A percentile compares a stretch with the other conserved stretches of the same genome.
Evolutionary conservation across 2,888 invertebrate species (phyloP).

Genomic region (Callyntrura guangdongensis): DNA sequence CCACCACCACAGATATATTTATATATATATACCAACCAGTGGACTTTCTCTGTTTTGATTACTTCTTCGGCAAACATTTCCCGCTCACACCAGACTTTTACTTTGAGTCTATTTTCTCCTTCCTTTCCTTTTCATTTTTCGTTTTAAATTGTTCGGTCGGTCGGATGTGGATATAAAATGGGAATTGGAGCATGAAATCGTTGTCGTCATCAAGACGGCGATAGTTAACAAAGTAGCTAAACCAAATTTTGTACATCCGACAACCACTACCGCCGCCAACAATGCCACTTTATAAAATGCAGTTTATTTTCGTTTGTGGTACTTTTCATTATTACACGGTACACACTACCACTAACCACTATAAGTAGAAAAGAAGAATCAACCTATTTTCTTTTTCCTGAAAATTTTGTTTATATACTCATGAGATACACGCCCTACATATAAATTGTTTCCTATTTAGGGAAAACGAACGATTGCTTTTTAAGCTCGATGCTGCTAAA

Average conservation of each 20-base stretch:
- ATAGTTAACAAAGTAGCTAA: not conserved
- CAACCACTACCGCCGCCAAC: slow-evolving; percentile 3
- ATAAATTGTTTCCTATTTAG: not conserved
- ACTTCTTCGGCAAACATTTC: slow-evolving; percentile 52
- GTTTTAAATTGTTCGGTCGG: slow-evolving; percentile 11
- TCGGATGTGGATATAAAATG: slow-evolving; percentile 48
- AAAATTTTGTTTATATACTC: too few relatives aligned
- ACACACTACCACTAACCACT: not conserved
- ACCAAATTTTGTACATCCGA: not conserved
- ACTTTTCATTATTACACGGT: not conserved
- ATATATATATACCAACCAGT: too few relatives aligned
- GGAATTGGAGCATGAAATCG: slow-evolving; percentile 76
- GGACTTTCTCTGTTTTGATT: slow-evolving; percentile 63
- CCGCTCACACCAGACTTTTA: slow-evolving; percentile 48
- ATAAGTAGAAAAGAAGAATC: not conserved
- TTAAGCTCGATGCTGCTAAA: slow-evolving; percentile 26
- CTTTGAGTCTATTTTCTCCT: not conserved
- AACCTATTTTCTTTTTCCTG: not conserved
- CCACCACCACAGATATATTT: not conserved
- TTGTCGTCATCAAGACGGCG: slow-evolving; percentile 11
- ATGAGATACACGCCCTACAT: too few relatives aligned
- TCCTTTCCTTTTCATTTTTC: slow-evolving; percentile 22
- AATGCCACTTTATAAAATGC: not conserved
- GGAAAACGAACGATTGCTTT: not conserved
- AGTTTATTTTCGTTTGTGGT: slow-evolving; percentile 1